phyloP scores from a whole-genome alignment of 2,888 invertebrate genomes.

The Galeopsomyia nigrocyanea region DNA sequence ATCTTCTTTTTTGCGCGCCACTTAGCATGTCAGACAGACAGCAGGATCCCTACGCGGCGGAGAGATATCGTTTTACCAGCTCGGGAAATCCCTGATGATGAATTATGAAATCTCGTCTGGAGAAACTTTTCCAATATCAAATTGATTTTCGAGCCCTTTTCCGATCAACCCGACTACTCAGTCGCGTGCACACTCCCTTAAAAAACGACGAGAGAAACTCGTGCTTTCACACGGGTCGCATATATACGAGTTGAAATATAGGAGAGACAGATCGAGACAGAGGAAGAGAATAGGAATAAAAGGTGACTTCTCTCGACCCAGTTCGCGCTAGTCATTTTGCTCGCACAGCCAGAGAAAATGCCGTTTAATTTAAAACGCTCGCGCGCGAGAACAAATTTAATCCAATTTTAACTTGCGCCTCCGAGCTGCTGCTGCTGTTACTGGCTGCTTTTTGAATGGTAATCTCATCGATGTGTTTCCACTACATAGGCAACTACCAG shows the following conservation, averaged over 20 bases:
- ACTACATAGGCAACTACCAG: no score
- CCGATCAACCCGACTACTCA: no score
- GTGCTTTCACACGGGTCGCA: no score
- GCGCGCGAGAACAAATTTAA: conserved; percentile 20
- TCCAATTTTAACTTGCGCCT: conserved; percentile 25
- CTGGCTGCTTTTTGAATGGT: conserved; percentile 17
- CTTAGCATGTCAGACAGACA: conserved; percentile 11
- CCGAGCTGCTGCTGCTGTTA: background rate
- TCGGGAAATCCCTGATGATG: conserved; percentile 8
- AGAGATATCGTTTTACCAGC: conserved; percentile 16
- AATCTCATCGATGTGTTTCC: conserved; percentile 19
- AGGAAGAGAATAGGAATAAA: no score
- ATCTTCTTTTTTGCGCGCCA: background rate
- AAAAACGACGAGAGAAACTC: no score
- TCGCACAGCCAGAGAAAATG: background rate
- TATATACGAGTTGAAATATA: no score
- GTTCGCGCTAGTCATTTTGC: conserved; percentile 27
- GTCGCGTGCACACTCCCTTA: no score
- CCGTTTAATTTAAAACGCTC: conserved; percentile 31
- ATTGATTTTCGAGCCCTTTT: conserved; percentile 5
- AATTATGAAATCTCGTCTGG: conserved; percentile 29
- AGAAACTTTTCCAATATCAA: conserved; percentile 36
- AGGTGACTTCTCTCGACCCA: conserved; percentile 18
- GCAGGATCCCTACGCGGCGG: background rate
- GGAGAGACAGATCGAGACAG: no score